phyloP scores from a whole-genome alignment of 2,113 vertebrate genomes.

The Puntigrus tetrazona region DNA sequence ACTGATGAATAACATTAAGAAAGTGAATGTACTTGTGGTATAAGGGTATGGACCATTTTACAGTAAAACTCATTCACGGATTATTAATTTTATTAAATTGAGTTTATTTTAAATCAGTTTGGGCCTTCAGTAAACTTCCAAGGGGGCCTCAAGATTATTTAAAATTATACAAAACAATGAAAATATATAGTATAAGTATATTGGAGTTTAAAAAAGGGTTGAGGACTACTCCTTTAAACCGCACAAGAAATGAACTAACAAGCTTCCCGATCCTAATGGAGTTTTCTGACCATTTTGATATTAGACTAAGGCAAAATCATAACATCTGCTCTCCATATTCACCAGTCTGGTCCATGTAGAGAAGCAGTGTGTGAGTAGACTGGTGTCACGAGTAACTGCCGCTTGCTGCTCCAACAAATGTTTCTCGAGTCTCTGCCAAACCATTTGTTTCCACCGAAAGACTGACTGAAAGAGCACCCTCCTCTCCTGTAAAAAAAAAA shows the following conservation, averaged over 20 bases:
- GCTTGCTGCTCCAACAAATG: constrained; percentile 11
- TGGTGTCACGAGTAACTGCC: neutral
- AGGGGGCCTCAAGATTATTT: too few relatives aligned
- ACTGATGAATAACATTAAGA: too few relatives aligned
- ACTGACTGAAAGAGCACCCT: neutral
- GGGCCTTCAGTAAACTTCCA: too few relatives aligned
- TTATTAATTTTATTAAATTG: neutral
- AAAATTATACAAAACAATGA: too few relatives aligned
- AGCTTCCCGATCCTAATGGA: neutral
- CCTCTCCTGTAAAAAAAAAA: neutral
- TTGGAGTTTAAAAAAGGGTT: neutral
- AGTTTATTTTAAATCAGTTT: neutral
- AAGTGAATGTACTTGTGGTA: neutral
- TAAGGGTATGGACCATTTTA: neutral
- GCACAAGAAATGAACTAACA: neutral
- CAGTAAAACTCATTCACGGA: too few relatives aligned
- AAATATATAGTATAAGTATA: too few relatives aligned
- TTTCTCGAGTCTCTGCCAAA: neutral
- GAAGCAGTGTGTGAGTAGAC: constrained; percentile 34
- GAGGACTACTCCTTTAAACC: neutral
- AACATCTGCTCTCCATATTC: neutral
- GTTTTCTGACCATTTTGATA: neutral
- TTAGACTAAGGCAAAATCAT: neutral
- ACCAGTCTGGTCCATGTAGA: constrained; percentile 44
- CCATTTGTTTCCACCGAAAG: constrained; percentile 29